Evolutionary conservation across 30 jellyfish, hydroid and myxozoan genomes (phyloP), one percentile per base, ranked within the genome.

Genomic region (Catostylus mosaicus): DNA sequence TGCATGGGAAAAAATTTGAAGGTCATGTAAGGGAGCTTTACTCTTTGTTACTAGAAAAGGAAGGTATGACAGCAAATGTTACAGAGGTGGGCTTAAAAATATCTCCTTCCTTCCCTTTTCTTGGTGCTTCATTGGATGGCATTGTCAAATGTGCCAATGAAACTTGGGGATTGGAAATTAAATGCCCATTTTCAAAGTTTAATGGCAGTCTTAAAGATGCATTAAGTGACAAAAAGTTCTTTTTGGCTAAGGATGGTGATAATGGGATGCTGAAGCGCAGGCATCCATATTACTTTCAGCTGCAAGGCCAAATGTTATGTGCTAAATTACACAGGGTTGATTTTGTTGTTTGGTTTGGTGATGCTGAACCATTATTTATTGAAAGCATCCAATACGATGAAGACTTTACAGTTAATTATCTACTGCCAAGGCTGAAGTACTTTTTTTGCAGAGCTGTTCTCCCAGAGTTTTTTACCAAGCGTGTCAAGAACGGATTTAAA

Each of bases 61-160:
- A 65, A 19, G 90, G 90, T 29, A 30, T 63, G 19, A 23, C 62
- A n/a, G 47, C 65, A 38, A 31, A 33, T 40, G 69, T 80, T 35
- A 20, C 65, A 14, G 83, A 80, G 18, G 79, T 30, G 67, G 83
- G 90, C 59, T 80, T 80, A 48, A 36, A 62, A 27, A 10, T 80
- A 27, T 80, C 90, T 20, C 30, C 74, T 48, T 22, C 57, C 48
- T 66, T 40, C 50, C 83, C 83, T 26, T 62, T 61, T 67, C 83
- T 80, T 80, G 90, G 90, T 80, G 83, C 90, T 0, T 77, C 88
- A 54, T 37, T 57, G 43, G 79, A 60, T 77, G 88, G 88, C 47
- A 56, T 77, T 35, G 88, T 77, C 31, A 10, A 46, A 24, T 62
- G 23, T 67, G 24, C 23, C 30, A 50, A 12, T 80, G 63, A 80